Percentiles rank a stretch among this genome's conserved stretches.
These are phyloP conservation scores for Bombylius major DNA, from an alignment of 2,888 invertebrate genomes.

Conservation along the genomic window DNA sequence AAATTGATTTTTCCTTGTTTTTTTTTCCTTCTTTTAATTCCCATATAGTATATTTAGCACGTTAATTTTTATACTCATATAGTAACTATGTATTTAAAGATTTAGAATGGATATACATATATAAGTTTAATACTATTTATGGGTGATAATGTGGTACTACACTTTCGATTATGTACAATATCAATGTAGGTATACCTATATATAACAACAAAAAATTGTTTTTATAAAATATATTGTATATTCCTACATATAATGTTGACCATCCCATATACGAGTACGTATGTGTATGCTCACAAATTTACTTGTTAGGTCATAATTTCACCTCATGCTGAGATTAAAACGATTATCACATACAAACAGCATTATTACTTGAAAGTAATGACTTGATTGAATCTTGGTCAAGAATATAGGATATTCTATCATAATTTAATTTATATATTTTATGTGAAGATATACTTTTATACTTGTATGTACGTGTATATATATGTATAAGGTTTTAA, in stretches of 20 bases:
- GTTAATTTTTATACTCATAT: no score
- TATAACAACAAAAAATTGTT: no score
- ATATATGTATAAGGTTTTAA: no score
- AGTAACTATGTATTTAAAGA: no score
- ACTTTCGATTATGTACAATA: no score
- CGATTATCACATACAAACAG: constrained; percentile 9
- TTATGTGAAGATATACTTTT: no score
- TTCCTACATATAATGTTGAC: neutral
- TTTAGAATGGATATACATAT: no score
- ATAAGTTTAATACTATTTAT: no score
- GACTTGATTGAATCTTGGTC: constrained; percentile 6
- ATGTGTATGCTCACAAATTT: neutral
- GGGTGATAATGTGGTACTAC: no score
- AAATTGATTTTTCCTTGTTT: neutral
- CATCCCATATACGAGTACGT: neutral
- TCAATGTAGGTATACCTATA: no score
- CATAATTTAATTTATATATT: neutral
- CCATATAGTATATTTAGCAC: no score
- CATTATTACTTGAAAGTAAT: constrained; percentile 4
- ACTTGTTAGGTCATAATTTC: constrained; percentile 4
- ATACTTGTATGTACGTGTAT: no score
- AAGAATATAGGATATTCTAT: neutral
- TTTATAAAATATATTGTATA: neutral
- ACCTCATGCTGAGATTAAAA: constrained; percentile 3
- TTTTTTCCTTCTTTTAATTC: neutral